Evolutionary conservation across 2,113 vertebrate species (phyloP), one percentile per base, ranked within the genome.

Genomic region (Scophthalmus maximus): DNA sequence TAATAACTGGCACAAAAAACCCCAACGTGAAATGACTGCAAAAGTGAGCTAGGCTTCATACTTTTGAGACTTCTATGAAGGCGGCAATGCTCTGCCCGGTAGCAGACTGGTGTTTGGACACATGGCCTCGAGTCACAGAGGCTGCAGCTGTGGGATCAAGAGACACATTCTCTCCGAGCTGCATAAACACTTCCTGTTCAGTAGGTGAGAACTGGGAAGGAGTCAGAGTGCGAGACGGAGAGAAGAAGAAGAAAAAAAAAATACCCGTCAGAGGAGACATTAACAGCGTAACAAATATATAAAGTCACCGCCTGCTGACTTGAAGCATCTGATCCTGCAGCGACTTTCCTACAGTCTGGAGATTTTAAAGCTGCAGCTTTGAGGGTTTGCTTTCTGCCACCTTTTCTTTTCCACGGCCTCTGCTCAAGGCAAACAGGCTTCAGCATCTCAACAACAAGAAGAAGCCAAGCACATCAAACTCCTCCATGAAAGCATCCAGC

Each of bases 171-270:
- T 70, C 87, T 68, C 67, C 58, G 42, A 68, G 76, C 67, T 76
- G 23, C 77, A 81, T 81, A 79, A 79, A 83, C 75, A 52, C 79
- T 82, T 90, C 84, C 78, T 80, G 78, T 85, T 77, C 73, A 40
- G 80, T 64, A 78, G 79, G 78, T 79, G 75, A 75, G 76, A 84
- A 79, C 56, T 38, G 65, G 17, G 56, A 71, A 17, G 49, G 76
- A 72, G 38, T 29, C 50, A 22, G 64, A 50, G 72, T 4, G 46
- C 4, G 32, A 74, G 60, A 30, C 27, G 1, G 50, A 30, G 67
- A 27, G 36, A 23, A 49, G n/a, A n/a, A n/a, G n/a, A n/a, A 22
- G 7, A 49, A 49, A 20, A 22, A 23, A 8, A 50, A 56, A 57
- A 26, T 0, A 34, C 36, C 36, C n/a, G 30, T 4, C 30, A 22